These are phyloP conservation scores for Hylaeus volcanicus DNA, from an alignment of 1,140 invertebrate genomes.

Conservation along the genomic window DNA sequence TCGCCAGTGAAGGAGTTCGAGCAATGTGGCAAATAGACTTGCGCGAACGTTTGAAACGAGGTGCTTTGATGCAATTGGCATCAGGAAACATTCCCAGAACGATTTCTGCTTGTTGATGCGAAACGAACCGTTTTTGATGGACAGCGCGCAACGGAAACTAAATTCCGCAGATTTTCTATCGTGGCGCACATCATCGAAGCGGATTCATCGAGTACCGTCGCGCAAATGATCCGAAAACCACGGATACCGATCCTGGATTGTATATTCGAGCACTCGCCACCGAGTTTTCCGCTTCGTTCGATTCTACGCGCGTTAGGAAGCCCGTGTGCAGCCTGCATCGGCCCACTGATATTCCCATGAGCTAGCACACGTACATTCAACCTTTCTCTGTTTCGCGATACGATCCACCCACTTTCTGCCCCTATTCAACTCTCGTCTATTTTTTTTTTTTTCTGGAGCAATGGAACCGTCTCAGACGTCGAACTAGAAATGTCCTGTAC, in stretches of 20 bases:
- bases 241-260: constrained; percentile 16
- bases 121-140: not conserved
- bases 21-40: no score
- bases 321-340: not conserved
- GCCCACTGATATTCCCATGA: constrained; percentile 4
- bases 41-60: not conserved
- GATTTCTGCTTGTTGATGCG: not conserved
- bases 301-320: constrained; percentile 17
- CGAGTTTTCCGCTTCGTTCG: constrained; percentile 36
- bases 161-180: constrained; percentile 19
- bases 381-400: not conserved
- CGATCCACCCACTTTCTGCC: not conserved
- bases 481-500: not conserved
- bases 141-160: not conserved
- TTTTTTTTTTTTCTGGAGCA: not conserved
- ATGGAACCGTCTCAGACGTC: not conserved
- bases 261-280: constrained; percentile 9
- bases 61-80: no score
- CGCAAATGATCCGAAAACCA: constrained; percentile 44
- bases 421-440: not conserved
- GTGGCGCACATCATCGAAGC: not conserved
- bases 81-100: not conserved
- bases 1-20: no score
- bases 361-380: not conserved
- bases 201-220: not conserved